phyloP scores from a whole-genome alignment of 2,888 invertebrate genomes.

The Calephelis perditalis region DNA sequence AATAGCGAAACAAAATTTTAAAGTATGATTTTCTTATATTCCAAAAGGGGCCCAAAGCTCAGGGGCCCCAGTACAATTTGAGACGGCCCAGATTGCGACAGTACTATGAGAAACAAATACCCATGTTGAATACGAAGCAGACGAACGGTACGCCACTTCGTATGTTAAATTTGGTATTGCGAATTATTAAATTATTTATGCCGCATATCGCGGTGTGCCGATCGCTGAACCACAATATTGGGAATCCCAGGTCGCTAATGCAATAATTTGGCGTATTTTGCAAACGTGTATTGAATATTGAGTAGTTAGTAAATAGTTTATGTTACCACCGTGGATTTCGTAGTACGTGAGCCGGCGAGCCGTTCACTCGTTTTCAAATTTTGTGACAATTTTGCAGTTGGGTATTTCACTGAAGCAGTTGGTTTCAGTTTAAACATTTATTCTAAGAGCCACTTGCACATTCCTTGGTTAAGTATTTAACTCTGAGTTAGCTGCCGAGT shows the following conservation, averaged over 20 bases:
- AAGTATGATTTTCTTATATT: too few species aligned
- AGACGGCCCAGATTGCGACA: slow-evolving; percentile 50
- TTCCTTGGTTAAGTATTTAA: too few species aligned
- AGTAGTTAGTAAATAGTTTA: slow-evolving; percentile 76
- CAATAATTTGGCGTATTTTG: slow-evolving; percentile 79
- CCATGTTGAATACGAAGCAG: slow-evolving; percentile 75
- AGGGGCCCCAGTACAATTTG: too few species aligned
- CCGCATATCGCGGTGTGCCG: slow-evolving; percentile 70
- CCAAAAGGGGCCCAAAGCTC: too few species aligned
- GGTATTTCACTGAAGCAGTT: too few species aligned
- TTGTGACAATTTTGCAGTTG: slow-evolving; percentile 49
- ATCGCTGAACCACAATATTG: slow-evolving; percentile 76
- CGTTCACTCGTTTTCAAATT: slow-evolving; percentile 62
- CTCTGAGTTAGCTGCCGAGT: too few species aligned
- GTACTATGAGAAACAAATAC: slow-evolving; percentile 76
- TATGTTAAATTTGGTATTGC: slow-evolving; percentile 77
- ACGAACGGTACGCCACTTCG: slow-evolving; percentile 73
- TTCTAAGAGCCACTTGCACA: too few species aligned
- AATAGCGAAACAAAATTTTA: too few species aligned
- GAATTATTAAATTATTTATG: slow-evolving; percentile 79
- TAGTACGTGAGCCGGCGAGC: slow-evolving; percentile 66
- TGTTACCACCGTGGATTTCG: slow-evolving; percentile 72
- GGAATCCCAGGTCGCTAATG: slow-evolving; percentile 77
- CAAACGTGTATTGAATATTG: slow-evolving; percentile 77
- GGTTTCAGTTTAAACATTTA: too few species aligned